Conservation (phyloP, 2,888 invertebrate species). For the Macrosoma leucophasiata region DNA sequence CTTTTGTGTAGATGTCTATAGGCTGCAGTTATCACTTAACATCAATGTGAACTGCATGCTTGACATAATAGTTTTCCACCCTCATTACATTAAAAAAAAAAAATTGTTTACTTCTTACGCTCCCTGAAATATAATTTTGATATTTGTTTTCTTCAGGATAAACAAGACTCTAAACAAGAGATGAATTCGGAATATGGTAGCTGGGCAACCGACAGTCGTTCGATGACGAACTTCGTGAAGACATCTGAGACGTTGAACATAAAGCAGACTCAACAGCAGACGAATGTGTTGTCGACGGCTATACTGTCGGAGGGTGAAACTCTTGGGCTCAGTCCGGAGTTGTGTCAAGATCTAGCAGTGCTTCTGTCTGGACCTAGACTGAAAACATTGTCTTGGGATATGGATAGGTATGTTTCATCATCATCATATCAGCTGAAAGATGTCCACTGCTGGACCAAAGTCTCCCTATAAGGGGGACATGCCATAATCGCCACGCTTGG, state of each 20-base stretch:
- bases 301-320: conserved; percentile 77
- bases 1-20: too few relatives aligned
- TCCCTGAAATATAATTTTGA: not conserved
- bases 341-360: conserved; percentile 83
- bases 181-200: conserved; percentile 51
- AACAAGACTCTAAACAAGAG: conserved; percentile 35
- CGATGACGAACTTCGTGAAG: conserved; percentile 67
- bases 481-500: too few relatives aligned
- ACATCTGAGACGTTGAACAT: conserved; percentile 60
- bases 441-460: too few relatives aligned
- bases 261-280: conserved; percentile 54
- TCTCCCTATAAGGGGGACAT: too few relatives aligned
- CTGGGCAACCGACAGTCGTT: conserved; percentile 66
- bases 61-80: not conserved
- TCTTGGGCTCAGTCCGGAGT: conserved; percentile 78
- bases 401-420: too few relatives aligned
- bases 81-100: too few relatives aligned
- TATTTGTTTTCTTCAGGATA: conserved; percentile 36
- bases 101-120: not conserved
- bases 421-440: too few relatives aligned
- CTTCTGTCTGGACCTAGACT: conserved; percentile 82
- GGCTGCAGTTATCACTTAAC: too few relatives aligned
- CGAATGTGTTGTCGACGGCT: conserved; percentile 75
- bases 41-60: too few relatives aligned
- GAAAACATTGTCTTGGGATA: conserved; percentile 82